Base-by-base conservation (phyloP, 2,113 vertebrate species). In the Pluvianellus socialis region DNA sequence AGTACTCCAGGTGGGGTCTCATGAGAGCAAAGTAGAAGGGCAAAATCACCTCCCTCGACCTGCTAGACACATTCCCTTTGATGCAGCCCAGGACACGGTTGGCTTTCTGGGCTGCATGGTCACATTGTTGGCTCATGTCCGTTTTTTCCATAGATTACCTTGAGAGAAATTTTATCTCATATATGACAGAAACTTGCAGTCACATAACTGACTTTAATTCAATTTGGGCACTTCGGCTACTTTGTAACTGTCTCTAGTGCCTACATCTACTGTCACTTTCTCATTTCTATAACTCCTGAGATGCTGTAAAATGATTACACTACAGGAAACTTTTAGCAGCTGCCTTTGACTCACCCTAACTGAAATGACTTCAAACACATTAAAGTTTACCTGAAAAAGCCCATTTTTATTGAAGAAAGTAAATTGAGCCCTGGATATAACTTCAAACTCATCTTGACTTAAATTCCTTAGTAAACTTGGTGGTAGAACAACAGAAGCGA, bases 361-460 rank as follows among this genome's bases (percentile, higher is more conserved):
- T 70, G 62, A 92, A 90, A 83, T 47, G 1, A 75, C 42, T 89
- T 92, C n/a, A 86, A 73, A 35, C 10, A 79, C n/a, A 66, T 76
- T 75, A 49, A 75, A 53, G 20, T 94, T 97, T 95, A 98, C 99
- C 98, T 99, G 98, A 88, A 99, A 99, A 79, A 99, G 98, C 76
- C 98, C 99, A 38, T 98, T 98, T 98, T 98, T 99, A 96, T 98
- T 99, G 97, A 99, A 99, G 98, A 99, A 99, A 93, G 99, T 98
- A 96, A 99, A 99, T 72, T 99, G 99, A 97, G 99, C 99, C 96
- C 99, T 98, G 96, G 98, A 99, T 93, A 98, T 93, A 33, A 95
- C 52, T 53, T 98, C 97, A 30, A 97, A 90, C 8, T 99, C 98
- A 22, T 97, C 98, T 87, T 98, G 94, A 85, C 98, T 98, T 97